These are phyloP conservation scores for Lepus oiostolus DNA, from an alignment of 2,797 vertebrate genomes.

Conservation along the genomic window DNA sequence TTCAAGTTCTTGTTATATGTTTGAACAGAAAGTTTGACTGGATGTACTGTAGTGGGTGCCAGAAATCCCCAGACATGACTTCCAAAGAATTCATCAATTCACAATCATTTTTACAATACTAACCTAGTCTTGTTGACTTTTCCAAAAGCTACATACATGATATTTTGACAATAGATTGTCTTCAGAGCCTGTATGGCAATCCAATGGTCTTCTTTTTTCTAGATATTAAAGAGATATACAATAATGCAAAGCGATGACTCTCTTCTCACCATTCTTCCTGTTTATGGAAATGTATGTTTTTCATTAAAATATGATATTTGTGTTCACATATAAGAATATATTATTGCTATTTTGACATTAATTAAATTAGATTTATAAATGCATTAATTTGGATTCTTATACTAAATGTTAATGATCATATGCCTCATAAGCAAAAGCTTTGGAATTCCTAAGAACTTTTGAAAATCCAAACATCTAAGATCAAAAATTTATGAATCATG, in stretches of 20 bases:
- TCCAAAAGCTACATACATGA: not conserved
- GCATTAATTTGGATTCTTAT: not conserved
- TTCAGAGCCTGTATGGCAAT: not conserved
- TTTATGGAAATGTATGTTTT: not conserved
- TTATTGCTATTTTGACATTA: not conserved
- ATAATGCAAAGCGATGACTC: not conserved
- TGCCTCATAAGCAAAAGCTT: not conserved
- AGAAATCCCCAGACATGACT: not conserved
- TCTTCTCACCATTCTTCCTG: not conserved
- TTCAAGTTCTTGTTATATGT: not conserved
- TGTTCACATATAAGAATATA: not conserved
- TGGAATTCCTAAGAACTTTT: not conserved
- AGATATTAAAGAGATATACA: not conserved
- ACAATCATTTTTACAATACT: slow-evolving; percentile 11
- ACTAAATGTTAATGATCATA: not conserved
- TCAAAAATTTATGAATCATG: not conserved
- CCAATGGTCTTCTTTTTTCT: not conserved
- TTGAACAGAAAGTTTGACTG: not conserved
- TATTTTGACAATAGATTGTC: not conserved
- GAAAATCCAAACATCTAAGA: not conserved
- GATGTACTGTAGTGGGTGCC: not conserved
- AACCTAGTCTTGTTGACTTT: not conserved
- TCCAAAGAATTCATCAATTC: not conserved
- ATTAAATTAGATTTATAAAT: not conserved
- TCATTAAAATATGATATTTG: not conserved